These are phyloP conservation scores for Mesorhabditis sp. DNA, from an alignment of 2,888 invertebrate species.

Conservation along the genomic window DNA sequence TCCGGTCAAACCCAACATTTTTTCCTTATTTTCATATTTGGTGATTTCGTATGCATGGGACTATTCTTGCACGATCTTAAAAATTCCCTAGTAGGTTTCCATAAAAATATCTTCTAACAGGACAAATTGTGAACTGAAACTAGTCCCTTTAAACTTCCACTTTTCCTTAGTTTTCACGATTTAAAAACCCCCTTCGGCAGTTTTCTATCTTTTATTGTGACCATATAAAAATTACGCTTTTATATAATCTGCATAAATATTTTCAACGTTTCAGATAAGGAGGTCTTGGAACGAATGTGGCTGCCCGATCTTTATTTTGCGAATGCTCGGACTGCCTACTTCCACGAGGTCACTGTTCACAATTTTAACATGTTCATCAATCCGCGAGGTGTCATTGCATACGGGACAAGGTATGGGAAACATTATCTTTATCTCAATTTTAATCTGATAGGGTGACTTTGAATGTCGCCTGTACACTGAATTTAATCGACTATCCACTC, in stretches of 20 bases:
- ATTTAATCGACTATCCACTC: constrained; percentile 93
- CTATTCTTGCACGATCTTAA: too few species aligned
- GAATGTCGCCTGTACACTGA: constrained; percentile 88
- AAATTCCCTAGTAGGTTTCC: too few species aligned
- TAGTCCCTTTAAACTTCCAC: not conserved
- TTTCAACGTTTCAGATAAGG: constrained; percentile 26
- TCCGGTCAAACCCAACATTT: too few species aligned
- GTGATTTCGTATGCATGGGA: too few species aligned
- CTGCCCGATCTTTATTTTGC: constrained; percentile 49
- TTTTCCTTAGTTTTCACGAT: not conserved
- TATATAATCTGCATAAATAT: too few species aligned
- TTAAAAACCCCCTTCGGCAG: not conserved
- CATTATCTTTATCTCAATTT: not conserved
- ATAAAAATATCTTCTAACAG: too few species aligned
- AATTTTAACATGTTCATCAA: constrained; percentile 50
- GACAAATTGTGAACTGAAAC: too few species aligned
- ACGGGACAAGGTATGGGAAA: constrained; percentile 32
- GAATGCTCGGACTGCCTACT: constrained; percentile 45
- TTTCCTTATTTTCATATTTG: too few species aligned
- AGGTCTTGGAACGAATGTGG: constrained; percentile 43
- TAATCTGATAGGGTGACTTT: constrained; percentile 23
- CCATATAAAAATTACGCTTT: not conserved
- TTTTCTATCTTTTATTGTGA: too few species aligned
- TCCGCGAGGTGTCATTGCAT: constrained; percentile 39
- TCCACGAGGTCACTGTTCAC: constrained; percentile 46